Conservation (phyloP, 2,113 vertebrate species). For the Aplodontia rufa region DNA sequence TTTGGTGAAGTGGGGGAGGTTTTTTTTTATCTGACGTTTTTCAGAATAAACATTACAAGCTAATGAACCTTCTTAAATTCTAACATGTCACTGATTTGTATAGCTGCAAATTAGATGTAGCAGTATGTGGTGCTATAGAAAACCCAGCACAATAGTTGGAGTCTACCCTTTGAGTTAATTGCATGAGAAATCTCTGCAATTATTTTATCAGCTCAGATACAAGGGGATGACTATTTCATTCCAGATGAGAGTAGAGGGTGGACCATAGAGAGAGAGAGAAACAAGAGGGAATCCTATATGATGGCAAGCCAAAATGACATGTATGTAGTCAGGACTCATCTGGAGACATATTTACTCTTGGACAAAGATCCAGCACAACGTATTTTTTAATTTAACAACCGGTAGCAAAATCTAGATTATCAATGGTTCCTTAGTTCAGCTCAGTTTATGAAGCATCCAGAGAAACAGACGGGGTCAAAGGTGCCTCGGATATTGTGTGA, state of each 20-base stretch:
- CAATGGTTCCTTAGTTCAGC: neutral
- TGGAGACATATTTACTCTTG: neutral
- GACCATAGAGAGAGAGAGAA: neutral
- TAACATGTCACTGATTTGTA: neutral
- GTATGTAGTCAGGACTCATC: neutral
- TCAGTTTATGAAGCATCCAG: neutral
- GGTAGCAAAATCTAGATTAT: neutral
- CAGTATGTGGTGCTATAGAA: neutral
- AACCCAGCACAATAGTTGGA: neutral
- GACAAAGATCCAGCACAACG: neutral
- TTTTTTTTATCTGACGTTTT: conserved; percentile 14
- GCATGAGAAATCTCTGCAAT: conserved; percentile 16
- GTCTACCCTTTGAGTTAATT: neutral
- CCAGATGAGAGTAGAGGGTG: neutral
- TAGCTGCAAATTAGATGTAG: neutral
- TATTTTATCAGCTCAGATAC: conserved; percentile 10
- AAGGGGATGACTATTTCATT: neutral
- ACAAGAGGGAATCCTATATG: neutral
- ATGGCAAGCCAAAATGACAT: neutral
- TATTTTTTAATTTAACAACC: neutral
- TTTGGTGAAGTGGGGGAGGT: neutral
- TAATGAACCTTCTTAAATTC: conserved; percentile 13
- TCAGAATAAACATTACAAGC: neutral
- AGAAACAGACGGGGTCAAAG: neutral
- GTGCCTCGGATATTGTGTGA: neutral